Percentiles rank a stretch among this genome's conserved stretches.
Conservation (phyloP, 2,888 invertebrate genomes). For the Volucella inanis region DNA sequence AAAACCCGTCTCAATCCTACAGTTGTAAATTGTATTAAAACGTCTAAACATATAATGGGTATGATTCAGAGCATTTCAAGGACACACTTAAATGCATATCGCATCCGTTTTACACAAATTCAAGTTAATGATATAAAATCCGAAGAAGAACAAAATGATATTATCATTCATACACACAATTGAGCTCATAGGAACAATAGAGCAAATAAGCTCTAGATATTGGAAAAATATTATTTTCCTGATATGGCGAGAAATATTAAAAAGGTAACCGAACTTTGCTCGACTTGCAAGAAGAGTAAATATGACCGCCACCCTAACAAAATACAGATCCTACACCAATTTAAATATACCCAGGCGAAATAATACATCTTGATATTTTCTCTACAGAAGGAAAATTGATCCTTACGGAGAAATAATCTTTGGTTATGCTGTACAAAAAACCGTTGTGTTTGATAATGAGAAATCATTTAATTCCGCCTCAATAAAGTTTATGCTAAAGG, state of each 20-base stretch:
- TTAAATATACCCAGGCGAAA: too few relatives aligned
- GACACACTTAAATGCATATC: slow-evolving; percentile 12
- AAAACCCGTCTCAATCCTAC: slow-evolving; percentile 1
- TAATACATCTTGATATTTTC: slow-evolving; percentile 10
- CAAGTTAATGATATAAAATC: slow-evolving; percentile 8
- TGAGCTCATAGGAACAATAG: neutral
- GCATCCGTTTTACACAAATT: slow-evolving; percentile 14
- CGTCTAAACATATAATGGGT: slow-evolving; percentile 20
- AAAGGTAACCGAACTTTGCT: slow-evolving; percentile 1
- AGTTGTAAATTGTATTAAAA: slow-evolving; percentile 14
- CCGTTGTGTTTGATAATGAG: slow-evolving; percentile 18
- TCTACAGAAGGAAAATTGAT: slow-evolving; percentile 3
- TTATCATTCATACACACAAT: too few relatives aligned
- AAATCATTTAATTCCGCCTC: slow-evolving; percentile 17
- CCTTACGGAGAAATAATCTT: too few relatives aligned
- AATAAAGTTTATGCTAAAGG: too few relatives aligned
- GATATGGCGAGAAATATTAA: slow-evolving; percentile 21
- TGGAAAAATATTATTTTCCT: neutral
- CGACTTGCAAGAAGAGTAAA: neutral
- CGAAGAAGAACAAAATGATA: neutral
- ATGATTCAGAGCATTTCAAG: slow-evolving; percentile 12
- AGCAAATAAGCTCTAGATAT: too few relatives aligned
- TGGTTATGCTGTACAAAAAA: too few relatives aligned
- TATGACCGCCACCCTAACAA: slow-evolving; percentile 21
- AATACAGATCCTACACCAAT: too few relatives aligned